Conservation (phyloP, 2,888 invertebrate genomes). For the Asteroscopus sphinx region DNA sequence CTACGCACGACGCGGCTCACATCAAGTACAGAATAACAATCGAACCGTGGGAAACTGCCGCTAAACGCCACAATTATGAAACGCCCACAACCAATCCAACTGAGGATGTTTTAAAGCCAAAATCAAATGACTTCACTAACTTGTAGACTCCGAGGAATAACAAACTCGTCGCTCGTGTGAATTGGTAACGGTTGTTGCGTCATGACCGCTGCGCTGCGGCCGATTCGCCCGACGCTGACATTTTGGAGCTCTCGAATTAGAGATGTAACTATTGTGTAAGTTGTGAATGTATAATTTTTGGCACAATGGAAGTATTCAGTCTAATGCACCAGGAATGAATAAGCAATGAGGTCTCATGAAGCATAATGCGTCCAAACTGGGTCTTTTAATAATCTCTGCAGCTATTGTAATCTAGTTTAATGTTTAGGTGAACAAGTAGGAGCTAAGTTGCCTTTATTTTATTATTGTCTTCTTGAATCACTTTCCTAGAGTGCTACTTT, state of each 20-base stretch:
- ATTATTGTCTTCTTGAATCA: background rate
- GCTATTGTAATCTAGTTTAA: conserved; percentile 33
- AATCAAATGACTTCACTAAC: conserved; percentile 62
- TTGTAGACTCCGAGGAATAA: conserved; percentile 64
- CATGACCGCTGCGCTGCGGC: conserved; percentile 60
- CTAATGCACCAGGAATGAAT: conserved; percentile 52
- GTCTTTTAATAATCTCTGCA: conserved; percentile 33
- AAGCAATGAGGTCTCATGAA: conserved; percentile 45
- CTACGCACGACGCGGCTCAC: conserved; percentile 76
- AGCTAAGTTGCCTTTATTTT: conserved; percentile 25
- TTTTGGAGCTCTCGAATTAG: conserved; percentile 65
- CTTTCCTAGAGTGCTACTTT: background rate
- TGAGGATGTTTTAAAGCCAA: conserved; percentile 72
- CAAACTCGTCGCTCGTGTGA: conserved; percentile 75
- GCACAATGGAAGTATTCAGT: conserved; percentile 52
- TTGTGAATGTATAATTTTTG: conserved; percentile 59
- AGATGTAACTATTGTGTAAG: conserved; percentile 63
- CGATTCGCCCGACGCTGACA: conserved; percentile 64
- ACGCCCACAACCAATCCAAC: conserved; percentile 68
- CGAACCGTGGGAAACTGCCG: conserved; percentile 82
- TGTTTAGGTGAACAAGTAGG: conserved; percentile 11
- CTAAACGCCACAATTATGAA: conserved; percentile 80
- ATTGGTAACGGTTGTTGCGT: conserved; percentile 79
- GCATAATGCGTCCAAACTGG: conserved; percentile 50
- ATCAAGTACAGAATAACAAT: conserved; percentile 83